phyloP scores from a whole-genome alignment of 1,140 invertebrate genomes.

The Limonius californicus region DNA sequence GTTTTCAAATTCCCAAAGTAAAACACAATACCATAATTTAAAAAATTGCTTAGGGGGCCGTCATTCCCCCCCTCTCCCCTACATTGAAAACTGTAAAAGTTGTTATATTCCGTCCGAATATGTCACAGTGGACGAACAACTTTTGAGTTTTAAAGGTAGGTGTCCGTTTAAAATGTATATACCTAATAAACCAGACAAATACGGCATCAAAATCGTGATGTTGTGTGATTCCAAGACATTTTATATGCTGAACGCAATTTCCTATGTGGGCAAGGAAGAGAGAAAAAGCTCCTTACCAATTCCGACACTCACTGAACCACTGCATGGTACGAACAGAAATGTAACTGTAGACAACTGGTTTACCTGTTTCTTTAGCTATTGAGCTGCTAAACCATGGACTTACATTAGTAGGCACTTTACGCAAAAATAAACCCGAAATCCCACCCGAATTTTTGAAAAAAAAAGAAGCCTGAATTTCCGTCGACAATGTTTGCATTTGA shows the following conservation, averaged over 20 bases:
- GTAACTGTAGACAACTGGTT: constrained; percentile 16
- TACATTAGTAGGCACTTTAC: not conserved
- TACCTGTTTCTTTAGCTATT: not conserved
- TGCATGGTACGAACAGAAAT: constrained; percentile 17
- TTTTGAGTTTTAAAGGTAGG: constrained; percentile 29
- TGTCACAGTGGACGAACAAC: constrained; percentile 31
- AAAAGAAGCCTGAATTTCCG: not conserved
- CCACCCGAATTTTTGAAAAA: not conserved
- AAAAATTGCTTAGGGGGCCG: too few relatives aligned
- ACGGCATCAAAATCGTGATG: constrained; percentile 44
- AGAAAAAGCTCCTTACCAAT: constrained; percentile 4
- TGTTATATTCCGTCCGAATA: constrained; percentile 28
- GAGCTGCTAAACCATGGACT: not conserved
- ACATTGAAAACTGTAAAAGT: not conserved
- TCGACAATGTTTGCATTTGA: not conserved
- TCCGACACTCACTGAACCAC: not conserved
- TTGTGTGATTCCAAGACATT: constrained; percentile 3
- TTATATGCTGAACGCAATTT: constrained; percentile 13
- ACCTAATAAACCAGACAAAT: constrained; percentile 39
- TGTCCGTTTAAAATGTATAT: constrained; percentile 34
- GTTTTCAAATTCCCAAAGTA: too few relatives aligned
- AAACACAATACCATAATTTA: too few relatives aligned
- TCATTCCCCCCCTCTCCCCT: too few relatives aligned
- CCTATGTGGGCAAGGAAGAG: not conserved
- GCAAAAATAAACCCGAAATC: not conserved